Conservation (phyloP, 2,888 invertebrate species). For the Eulithis testata region DNA sequence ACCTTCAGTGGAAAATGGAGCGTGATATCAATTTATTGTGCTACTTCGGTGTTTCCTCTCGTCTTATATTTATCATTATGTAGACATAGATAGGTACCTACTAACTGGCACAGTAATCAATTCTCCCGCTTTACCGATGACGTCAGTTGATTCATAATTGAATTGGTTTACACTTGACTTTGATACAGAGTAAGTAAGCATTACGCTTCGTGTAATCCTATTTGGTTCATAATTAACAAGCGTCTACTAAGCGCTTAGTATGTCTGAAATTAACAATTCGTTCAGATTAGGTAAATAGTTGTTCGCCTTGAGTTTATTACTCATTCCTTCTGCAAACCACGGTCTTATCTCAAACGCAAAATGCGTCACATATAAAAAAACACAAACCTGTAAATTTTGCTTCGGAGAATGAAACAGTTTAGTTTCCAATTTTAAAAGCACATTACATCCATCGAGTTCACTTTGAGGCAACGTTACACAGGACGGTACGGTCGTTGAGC, state of each 20-base stretch:
- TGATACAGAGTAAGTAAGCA: conserved; percentile 34
- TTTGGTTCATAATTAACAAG: conserved; percentile 42
- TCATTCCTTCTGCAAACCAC: conserved; percentile 42
- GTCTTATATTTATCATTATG: conserved; percentile 30
- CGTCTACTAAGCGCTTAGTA: conserved; percentile 30
- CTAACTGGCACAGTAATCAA: conserved; percentile 31
- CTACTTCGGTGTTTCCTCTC: conserved; percentile 34
- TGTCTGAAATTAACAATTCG: conserved; percentile 45
- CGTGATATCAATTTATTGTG: conserved; percentile 48
- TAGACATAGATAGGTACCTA: not conserved
- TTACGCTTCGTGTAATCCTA: conserved; percentile 32
- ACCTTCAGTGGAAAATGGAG: conserved; percentile 62
- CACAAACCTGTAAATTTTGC: conserved; percentile 65
- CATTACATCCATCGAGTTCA: conserved; percentile 78
- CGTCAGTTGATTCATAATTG: conserved; percentile 45
- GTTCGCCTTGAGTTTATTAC: conserved; percentile 54
- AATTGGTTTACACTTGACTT: conserved; percentile 46
- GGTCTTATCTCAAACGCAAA: conserved; percentile 38
- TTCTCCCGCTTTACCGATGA: conserved; percentile 44
- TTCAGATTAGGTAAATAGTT: conserved; percentile 41
- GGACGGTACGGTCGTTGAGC: conserved; percentile 72
- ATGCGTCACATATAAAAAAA: conserved; percentile 25
- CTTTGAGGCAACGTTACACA: conserved; percentile 76
- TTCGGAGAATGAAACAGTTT: conserved; percentile 51
- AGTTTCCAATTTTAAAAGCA: conserved; percentile 75